phyloP scores from a whole-genome alignment of 1,140 invertebrate species.

The Agrypnia vestita region DNA sequence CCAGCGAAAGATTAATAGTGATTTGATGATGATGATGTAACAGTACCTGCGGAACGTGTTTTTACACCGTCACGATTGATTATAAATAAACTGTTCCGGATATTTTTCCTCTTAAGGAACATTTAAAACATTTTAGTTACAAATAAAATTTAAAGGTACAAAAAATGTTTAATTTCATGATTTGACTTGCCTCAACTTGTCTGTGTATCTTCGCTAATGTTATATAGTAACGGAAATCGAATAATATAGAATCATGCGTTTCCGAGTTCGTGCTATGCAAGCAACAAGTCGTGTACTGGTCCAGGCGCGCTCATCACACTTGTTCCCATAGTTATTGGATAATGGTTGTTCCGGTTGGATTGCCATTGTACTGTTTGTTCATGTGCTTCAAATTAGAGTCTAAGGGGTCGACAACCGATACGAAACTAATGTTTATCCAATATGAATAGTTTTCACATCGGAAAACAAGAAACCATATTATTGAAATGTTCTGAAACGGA shows the following conservation, averaged over 20 bases:
- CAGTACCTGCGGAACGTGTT: neutral
- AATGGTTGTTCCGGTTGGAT: slow-evolving; percentile 17
- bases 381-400: slow-evolving; percentile 28
- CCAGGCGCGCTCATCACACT: neutral
- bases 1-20: neutral
- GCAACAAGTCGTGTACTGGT: neutral
- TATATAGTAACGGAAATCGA: slow-evolving; percentile 19
- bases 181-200: neutral
- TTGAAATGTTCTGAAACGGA: no score
- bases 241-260: slow-evolving; percentile 35
- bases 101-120: neutral
- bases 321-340: slow-evolving; percentile 20
- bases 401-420: slow-evolving; percentile 9
- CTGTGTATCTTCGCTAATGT: slow-evolving; percentile 13
- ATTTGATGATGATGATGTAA: neutral
- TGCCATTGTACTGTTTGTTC: slow-evolving; percentile 36
- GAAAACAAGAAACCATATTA: no score
- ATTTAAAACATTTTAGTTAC: neutral
- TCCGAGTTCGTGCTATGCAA: slow-evolving; percentile 37
- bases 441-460: neutral
- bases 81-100: neutral
- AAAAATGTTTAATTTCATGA: slow-evolving; percentile 15
- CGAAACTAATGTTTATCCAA: neutral
- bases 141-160: neutral
- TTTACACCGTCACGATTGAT: neutral